A percentile compares a stretch with the other conserved stretches of the same genome.
Evolutionary conservation across 2,888 invertebrate genomes (phyloP).

Genomic region (Blastobasis adustella): DNA sequence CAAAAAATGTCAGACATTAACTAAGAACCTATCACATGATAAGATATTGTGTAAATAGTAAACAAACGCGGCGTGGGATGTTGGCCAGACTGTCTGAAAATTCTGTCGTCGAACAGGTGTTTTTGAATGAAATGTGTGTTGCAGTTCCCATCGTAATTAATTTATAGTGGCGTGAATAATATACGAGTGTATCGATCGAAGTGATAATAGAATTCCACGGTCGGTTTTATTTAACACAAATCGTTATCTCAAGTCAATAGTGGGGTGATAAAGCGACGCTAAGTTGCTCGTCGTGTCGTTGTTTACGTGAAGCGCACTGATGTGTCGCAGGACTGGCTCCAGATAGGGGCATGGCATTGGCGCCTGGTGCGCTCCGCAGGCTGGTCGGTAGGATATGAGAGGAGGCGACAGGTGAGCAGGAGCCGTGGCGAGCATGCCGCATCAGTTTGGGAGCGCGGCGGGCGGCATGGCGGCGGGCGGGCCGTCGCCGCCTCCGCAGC

Average conservation of each 20-base stretch:
- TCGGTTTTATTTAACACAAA: slow-evolving; percentile 12
- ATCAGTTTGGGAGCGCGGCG: slow-evolving; percentile 83
- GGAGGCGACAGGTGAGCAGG: slow-evolving; percentile 50
- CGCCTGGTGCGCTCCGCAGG: slow-evolving; percentile 21
- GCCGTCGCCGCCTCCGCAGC: slow-evolving; percentile 78
- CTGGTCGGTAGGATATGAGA: slow-evolving; percentile 35
- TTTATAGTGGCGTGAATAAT: slow-evolving; percentile 67
- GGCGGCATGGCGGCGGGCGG: slow-evolving; percentile 87
- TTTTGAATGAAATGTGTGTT: slow-evolving; percentile 79
- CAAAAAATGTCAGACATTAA: slow-evolving; percentile 1
- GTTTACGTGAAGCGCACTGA: slow-evolving; percentile 10
- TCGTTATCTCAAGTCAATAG: slow-evolving; percentile 11
- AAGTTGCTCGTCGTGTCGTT: slow-evolving; percentile 19
- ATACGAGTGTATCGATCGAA: slow-evolving; percentile 65
- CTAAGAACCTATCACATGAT: slow-evolving; percentile 16
- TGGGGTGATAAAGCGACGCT: slow-evolving; percentile 26
- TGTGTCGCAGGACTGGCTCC: slow-evolving; percentile 14
- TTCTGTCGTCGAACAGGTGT: slow-evolving; percentile 84
- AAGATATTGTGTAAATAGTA: slow-evolving; percentile 22
- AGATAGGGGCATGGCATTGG: slow-evolving; percentile 28
- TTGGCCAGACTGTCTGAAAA: slow-evolving; percentile 80
- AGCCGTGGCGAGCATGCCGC: slow-evolving; percentile 81
- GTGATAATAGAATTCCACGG: slow-evolving; percentile 27
- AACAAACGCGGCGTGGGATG: slow-evolving; percentile 26
- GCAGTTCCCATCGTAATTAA: slow-evolving; percentile 69